Conservation (phyloP, 2,113 vertebrate species). For the Apodemus sylvaticus region DNA sequence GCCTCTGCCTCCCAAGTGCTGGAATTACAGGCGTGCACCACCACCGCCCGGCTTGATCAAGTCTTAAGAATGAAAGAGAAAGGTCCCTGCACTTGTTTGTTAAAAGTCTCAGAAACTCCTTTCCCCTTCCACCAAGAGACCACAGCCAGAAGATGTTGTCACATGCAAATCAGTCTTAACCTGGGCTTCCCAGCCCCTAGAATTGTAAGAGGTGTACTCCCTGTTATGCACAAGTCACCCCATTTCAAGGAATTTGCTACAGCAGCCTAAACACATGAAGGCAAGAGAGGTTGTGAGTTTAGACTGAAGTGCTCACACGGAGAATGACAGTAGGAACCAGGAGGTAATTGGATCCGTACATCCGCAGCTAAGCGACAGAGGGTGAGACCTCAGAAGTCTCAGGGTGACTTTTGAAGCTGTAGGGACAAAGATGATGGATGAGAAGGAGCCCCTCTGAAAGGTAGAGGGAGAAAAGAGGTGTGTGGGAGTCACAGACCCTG, state of each 20-base stretch:
- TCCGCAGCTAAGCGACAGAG: background rate
- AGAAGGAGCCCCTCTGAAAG: background rate
- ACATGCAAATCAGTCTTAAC: background rate
- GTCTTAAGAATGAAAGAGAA: background rate
- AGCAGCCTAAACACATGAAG: background rate
- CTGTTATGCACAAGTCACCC: too few relatives aligned
- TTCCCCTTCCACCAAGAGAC: background rate
- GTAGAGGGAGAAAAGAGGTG: background rate
- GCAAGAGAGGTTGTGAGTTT: background rate
- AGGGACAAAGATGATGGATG: background rate
- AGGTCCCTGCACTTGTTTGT: background rate
- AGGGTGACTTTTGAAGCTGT: background rate
- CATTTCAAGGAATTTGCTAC: background rate
- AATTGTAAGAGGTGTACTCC: background rate
- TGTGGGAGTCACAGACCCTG: background rate
- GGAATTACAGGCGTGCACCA: too few relatives aligned
- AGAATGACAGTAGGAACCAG: background rate
- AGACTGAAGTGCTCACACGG: background rate
- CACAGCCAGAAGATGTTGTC: background rate
- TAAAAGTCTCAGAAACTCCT: background rate
- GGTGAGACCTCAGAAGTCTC: background rate
- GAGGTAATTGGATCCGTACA: background rate
- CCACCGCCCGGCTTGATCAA: too few relatives aligned
- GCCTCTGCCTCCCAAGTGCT: too few relatives aligned
- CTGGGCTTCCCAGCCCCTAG: background rate